Conservation (phyloP, 1,140 invertebrate species). For the Coenobita brevimanus region DNA sequence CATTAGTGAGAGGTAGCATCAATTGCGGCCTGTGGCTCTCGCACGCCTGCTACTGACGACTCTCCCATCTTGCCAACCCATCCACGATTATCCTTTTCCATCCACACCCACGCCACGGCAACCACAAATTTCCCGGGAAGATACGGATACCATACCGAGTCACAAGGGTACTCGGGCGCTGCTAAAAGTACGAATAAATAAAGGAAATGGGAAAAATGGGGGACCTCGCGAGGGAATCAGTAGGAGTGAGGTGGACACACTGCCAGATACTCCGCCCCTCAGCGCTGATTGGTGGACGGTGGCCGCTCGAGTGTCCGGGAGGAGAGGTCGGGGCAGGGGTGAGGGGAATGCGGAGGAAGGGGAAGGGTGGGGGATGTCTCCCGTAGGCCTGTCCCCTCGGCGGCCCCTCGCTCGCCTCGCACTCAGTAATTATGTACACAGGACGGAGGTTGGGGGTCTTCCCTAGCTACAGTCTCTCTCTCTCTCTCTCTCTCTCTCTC, state of each 20-base stretch:
- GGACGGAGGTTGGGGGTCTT: background rate
- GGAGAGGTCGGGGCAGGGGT: background rate
- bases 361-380: background rate
- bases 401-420: conserved; percentile 17
- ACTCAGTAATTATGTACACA: conserved; percentile 50
- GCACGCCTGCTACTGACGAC: conserved; percentile 44
- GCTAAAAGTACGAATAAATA: background rate
- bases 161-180: background rate
- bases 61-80: conserved; percentile 32
- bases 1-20: conserved; percentile 59
- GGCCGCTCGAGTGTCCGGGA: conserved; percentile 25
- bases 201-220: background rate
- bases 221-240: background rate
- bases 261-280: conserved; percentile 41
- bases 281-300: conserved; percentile 54
- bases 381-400: conserved; percentile 32
- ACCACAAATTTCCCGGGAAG: background rate
- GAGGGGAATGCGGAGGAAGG: too few relatives aligned
- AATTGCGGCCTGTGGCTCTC: conserved; percentile 47
- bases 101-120: background rate
- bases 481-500: too few relatives aligned
- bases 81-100: background rate
- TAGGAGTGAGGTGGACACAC: conserved; percentile 19
- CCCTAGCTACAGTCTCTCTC: background rate
- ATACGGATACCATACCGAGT: background rate